Evolutionary conservation across 2,113 vertebrate species (phyloP).

Genomic region (Upupa epops): DNA sequence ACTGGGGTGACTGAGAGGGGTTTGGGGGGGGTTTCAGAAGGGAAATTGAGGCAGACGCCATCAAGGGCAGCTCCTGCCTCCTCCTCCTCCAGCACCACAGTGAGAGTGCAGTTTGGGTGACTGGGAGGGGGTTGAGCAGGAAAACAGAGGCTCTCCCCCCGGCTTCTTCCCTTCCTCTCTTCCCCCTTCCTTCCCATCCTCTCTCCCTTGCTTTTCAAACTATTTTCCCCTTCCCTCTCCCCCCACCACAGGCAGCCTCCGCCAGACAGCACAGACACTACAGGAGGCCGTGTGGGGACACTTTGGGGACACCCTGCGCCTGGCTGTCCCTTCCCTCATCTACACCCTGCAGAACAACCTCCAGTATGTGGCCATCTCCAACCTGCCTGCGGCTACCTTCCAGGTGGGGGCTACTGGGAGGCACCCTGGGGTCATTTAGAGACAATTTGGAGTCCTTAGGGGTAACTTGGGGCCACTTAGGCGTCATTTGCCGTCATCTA

Average conservation of each 20-base stretch:
- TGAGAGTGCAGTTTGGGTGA: too few species aligned
- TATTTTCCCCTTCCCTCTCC: not conserved
- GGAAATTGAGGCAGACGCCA: too few species aligned
- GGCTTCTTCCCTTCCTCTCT: too few species aligned
- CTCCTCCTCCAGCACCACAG: too few species aligned
- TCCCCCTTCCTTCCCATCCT: not conserved
- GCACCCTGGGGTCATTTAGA: too few species aligned
- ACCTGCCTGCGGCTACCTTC: slow-evolving; percentile 1
- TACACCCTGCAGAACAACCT: slow-evolving; percentile 35
- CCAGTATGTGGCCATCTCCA: slow-evolving; percentile 22
- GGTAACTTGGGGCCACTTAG: too few species aligned
- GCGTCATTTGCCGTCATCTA: too few species aligned
- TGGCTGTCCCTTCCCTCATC: not conserved
- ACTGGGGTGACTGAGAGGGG: too few species aligned
- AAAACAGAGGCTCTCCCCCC: too few species aligned
- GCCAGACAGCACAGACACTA: not conserved
- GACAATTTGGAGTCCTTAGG: too few species aligned
- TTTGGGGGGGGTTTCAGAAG: too few species aligned
- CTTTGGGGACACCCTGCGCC: not conserved
- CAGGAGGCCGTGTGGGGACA: not conserved
- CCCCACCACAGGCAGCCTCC: not conserved
- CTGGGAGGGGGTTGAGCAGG: too few species aligned
- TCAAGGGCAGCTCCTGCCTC: not conserved
- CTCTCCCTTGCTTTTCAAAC: not conserved
- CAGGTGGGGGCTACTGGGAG: not conserved